These are phyloP conservation scores for Epinotia ramella DNA, from an alignment of 2,888 invertebrate species.

Conservation along the genomic window DNA sequence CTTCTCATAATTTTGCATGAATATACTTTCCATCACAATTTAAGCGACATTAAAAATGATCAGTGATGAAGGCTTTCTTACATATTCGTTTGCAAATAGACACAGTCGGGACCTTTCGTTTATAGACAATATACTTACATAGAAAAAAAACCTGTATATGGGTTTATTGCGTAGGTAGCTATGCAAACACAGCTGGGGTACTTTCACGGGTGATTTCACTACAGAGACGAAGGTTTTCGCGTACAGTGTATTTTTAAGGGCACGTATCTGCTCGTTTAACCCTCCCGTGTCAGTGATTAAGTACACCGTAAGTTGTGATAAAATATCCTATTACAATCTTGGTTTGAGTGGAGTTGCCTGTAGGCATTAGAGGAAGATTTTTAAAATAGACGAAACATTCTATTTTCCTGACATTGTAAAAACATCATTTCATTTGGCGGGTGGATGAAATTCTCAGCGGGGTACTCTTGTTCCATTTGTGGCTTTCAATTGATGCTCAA, in stretches of 20 bases:
- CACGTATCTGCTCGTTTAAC: not conserved
- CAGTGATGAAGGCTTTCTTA: too few species aligned
- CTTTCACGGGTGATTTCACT: slow-evolving; percentile 38
- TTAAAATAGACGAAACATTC: not conserved
- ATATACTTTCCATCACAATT: too few species aligned
- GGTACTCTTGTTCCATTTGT: slow-evolving; percentile 21
- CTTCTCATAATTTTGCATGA: too few species aligned
- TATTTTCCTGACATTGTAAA: slow-evolving; percentile 19
- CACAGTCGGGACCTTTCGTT: not conserved
- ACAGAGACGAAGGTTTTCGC: slow-evolving; percentile 23
- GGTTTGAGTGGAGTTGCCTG: too few species aligned
- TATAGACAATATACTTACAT: not conserved
- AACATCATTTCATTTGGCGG: slow-evolving; percentile 28
- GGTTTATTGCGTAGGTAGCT: not conserved
- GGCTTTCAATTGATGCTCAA: slow-evolving; percentile 39
- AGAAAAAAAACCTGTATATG: too few species aligned
- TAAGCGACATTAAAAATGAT: too few species aligned
- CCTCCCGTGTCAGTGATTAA: not conserved
- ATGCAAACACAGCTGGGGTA: slow-evolving; percentile 24
- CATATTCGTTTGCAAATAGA: not conserved
- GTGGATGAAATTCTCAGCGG: slow-evolving; percentile 35
- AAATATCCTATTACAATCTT: not conserved
- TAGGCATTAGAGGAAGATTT: too few species aligned
- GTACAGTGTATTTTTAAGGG: not conserved
- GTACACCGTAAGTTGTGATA: not conserved